A percentile compares a stretch with the other conserved stretches of the same genome.
phyloP scores from a whole-genome alignment of 2,797 vertebrate genomes.

The Gymnopithys bicolor region DNA sequence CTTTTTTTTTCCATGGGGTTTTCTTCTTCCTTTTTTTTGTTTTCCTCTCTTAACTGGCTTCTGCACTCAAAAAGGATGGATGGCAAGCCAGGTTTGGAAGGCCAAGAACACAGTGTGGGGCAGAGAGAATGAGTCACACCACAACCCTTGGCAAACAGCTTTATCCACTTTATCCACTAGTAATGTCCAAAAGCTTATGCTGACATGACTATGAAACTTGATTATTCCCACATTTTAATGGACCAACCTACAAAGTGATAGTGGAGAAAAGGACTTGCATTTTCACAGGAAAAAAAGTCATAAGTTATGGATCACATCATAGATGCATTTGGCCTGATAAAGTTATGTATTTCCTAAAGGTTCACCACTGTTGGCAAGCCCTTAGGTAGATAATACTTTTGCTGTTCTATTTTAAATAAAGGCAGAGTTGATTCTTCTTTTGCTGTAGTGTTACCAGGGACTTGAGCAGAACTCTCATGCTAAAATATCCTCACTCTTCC shows the following conservation, averaged over 20 bases:
- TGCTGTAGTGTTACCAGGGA: background rate
- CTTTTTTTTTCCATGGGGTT: background rate
- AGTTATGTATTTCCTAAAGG: background rate
- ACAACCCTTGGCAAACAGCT: background rate
- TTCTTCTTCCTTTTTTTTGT: background rate
- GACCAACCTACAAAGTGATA: background rate
- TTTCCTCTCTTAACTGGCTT: background rate
- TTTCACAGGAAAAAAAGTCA: background rate
- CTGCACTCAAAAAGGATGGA: background rate
- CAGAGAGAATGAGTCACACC: background rate
- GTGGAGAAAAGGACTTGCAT: background rate
- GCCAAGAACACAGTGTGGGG: background rate
- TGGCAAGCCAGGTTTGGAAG: background rate
- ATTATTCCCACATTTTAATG: background rate
- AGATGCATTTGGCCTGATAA: background rate
- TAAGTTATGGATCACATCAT: background rate
- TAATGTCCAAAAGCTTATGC: background rate
- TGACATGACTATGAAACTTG: background rate
- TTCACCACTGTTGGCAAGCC: background rate
- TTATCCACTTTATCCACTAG: background rate
- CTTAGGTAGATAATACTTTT: background rate
- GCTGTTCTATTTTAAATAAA: background rate
- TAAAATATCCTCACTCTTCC: background rate
- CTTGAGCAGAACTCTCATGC: background rate
- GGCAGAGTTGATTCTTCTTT: background rate